These are phyloP conservation scores for Dryas iulia DNA, from an alignment of 1,140 invertebrate species.

Conservation along the genomic window DNA sequence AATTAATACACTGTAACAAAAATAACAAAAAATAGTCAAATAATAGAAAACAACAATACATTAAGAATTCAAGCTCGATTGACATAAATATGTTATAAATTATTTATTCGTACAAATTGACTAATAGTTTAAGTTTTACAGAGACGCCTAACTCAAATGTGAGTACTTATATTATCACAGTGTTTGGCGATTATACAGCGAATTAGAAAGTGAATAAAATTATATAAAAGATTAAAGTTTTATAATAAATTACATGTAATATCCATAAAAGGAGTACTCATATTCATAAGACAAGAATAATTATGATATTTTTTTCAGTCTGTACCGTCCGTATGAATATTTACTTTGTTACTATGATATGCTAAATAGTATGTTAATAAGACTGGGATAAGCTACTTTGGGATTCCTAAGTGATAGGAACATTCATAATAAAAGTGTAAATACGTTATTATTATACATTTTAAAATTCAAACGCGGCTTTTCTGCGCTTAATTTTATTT, in stretches of 20 bases:
- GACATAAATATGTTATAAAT: constrained; percentile 27
- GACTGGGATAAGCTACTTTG: not conserved
- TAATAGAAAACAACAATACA: constrained; percentile 35
- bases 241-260: not conserved
- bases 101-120: constrained; percentile 42
- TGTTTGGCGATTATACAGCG: constrained; percentile 49
- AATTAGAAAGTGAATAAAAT: constrained; percentile 17
- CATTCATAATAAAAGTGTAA: constrained; percentile 6
- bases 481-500: not conserved
- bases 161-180: constrained; percentile 53
- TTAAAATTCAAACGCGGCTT: not conserved
- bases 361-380: constrained; percentile 16
- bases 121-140: constrained; percentile 38
- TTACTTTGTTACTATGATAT: constrained; percentile 42
- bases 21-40: constrained; percentile 39
- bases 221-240: constrained; percentile 15
- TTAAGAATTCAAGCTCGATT: constrained; percentile 45
- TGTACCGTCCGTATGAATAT: constrained; percentile 28
- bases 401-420: constrained; percentile 19
- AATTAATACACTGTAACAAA: constrained; percentile 30
- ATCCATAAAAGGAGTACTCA: constrained; percentile 33
- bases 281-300: constrained; percentile 37
- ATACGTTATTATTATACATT: not conserved
- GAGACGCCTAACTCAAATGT: constrained; percentile 36
- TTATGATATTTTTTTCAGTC: constrained; percentile 43